Evolutionary conservation across 2,797 vertebrate genomes (phyloP).

Genomic region (Buceros bicornis): DNA sequence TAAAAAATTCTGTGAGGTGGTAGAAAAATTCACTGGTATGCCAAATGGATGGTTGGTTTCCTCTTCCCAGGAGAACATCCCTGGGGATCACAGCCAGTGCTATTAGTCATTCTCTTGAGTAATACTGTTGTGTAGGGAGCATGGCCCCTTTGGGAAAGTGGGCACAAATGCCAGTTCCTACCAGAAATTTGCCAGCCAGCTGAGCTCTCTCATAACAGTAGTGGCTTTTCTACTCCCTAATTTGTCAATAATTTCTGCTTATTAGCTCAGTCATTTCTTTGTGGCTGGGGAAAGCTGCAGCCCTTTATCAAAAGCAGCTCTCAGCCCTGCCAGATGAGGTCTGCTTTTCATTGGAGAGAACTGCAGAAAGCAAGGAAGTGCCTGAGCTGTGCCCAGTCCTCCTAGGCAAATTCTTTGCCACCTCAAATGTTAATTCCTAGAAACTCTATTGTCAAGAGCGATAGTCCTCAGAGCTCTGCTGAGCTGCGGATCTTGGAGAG

Average conservation of each 20-base stretch:
- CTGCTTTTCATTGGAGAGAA: not conserved
- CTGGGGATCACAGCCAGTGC: not conserved
- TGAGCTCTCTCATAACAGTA: not conserved
- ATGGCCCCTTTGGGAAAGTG: fast-evolving
- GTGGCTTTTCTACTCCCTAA: not conserved
- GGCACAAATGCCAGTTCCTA: not conserved
- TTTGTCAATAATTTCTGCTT: not conserved
- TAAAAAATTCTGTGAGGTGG: not conserved
- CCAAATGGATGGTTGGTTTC: not conserved
- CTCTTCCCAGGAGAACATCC: not conserved
- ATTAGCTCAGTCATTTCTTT: not conserved
- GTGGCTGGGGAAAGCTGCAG: not conserved
- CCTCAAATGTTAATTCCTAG: constrained; percentile 19
- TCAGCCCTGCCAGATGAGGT: not conserved
- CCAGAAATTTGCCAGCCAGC: not conserved
- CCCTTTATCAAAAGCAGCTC: not conserved
- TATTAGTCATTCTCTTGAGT: not conserved
- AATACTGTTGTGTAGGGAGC: not conserved
- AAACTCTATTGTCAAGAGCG: not conserved
- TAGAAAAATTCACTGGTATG: not conserved
- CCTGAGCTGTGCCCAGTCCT: not conserved
- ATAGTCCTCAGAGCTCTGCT: not conserved
- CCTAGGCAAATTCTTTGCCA: not conserved
- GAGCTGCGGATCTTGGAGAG: constrained; percentile 35
- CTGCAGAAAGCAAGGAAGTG: not conserved